Evolutionary conservation across 2,797 vertebrate genomes (phyloP).

Genomic region (Odontamblyopus rebecca): DNA sequence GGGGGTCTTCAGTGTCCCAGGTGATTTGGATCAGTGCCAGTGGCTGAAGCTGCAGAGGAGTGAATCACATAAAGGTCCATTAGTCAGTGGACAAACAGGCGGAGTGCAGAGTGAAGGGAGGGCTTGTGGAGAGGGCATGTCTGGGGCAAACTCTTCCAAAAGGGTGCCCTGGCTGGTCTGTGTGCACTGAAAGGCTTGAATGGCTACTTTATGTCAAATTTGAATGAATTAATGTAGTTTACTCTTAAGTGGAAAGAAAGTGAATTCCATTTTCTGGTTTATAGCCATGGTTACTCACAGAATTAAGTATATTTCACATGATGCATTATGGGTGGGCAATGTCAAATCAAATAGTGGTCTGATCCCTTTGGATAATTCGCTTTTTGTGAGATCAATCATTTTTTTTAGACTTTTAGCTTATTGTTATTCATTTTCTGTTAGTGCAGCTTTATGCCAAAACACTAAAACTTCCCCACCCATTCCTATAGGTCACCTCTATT

Average conservation of each 20-base stretch:
- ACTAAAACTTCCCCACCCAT: no score
- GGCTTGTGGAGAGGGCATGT: slow-evolving; percentile 52
- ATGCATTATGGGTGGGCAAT: no score
- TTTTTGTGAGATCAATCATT: no score
- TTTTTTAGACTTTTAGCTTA: no score
- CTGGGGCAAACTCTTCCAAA: slow-evolving; percentile 52
- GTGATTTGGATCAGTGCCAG: slow-evolving; percentile 53
- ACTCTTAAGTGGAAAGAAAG: slow-evolving; percentile 14
- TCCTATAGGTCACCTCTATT: no score
- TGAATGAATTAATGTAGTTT: slow-evolving; percentile 38
- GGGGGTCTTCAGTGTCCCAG: slow-evolving; percentile 48
- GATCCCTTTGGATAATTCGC: no score
- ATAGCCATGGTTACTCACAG: not conserved
- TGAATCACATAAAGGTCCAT: slow-evolving; percentile 33
- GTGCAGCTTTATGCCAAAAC: no score
- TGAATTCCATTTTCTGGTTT: slow-evolving; percentile 14
- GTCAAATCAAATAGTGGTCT: no score
- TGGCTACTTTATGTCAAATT: slow-evolving; percentile 34
- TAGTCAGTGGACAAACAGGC: slow-evolving; percentile 51
- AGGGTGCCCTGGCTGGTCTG: slow-evolving; percentile 34
- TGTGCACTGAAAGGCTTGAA: slow-evolving; percentile 33
- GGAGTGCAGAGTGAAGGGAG: slow-evolving; percentile 36
- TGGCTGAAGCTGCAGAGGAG: slow-evolving; percentile 16
- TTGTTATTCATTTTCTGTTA: no score
- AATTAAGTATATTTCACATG: no score